Percentiles rank a stretch among this genome's conserved stretches.
These are phyloP conservation scores for Zingel zingel DNA, from an alignment of 2,113 vertebrate genomes.

Conservation along the genomic window DNA sequence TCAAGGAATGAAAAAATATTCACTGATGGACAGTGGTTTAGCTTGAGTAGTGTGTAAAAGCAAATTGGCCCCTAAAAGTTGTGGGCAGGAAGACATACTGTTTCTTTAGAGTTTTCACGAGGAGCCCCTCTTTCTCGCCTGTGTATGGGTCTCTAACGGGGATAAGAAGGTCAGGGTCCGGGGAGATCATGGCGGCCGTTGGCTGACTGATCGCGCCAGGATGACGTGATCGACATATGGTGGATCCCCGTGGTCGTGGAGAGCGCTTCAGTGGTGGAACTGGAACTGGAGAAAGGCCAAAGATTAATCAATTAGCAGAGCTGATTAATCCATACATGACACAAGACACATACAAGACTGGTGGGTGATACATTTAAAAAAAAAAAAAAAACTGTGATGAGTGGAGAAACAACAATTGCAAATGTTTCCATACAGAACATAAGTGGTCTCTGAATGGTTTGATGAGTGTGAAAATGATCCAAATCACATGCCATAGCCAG, in stretches of 20 bases:
- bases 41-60: not conserved
- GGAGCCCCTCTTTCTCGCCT: constrained; percentile 76
- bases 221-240: constrained; percentile 70
- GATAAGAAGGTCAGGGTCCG: constrained; percentile 83
- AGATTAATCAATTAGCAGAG: constrained; percentile 32
- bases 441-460: not conserved
- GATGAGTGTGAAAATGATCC: not conserved
- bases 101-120: constrained; percentile 83
- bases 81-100: constrained; percentile 68
- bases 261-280: constrained; percentile 78
- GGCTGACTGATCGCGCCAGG: constrained; percentile 64
- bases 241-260: constrained; percentile 70
- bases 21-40: not conserved
- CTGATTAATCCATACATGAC: not conserved
- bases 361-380: not conserved
- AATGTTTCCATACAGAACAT: not conserved
- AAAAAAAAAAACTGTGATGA: not conserved
- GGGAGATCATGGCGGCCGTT: constrained; percentile 56
- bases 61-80: not conserved
- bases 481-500: not conserved
- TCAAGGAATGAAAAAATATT: not conserved
- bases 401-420: not conserved
- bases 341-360: not conserved
- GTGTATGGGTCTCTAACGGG: constrained; percentile 73
- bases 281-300: constrained; percentile 44